These are phyloP conservation scores for Philypnodon macrostomus DNA, from an alignment of 2,797 vertebrate genomes.

Conservation along the genomic window DNA sequence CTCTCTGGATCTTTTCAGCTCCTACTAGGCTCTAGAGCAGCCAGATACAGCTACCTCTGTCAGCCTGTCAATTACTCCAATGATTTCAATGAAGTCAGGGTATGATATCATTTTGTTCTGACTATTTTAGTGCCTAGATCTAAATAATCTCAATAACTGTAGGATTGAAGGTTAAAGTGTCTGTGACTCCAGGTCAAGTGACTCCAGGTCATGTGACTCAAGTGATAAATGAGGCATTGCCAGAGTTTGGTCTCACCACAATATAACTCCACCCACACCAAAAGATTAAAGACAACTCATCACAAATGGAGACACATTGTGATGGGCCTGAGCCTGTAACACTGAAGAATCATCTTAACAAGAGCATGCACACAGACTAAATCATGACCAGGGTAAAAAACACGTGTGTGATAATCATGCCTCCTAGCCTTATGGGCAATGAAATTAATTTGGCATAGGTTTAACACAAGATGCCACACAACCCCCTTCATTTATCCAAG, in stretches of 20 bases:
- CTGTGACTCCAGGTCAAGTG: slow-evolving; percentile 4
- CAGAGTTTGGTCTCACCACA: slow-evolving; percentile 37
- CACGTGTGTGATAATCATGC: too few species aligned
- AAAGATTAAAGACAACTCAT: slow-evolving; percentile 22
- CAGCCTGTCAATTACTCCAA: slow-evolving; percentile 94
- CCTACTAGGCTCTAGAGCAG: slow-evolving; percentile 87
- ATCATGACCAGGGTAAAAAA: too few species aligned
- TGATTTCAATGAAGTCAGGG: slow-evolving; percentile 95
- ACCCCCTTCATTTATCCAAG: too few species aligned
- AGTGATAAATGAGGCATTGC: slow-evolving; percentile 32
- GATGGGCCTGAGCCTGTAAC: too few species aligned
- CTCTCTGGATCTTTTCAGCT: slow-evolving; percentile 83
- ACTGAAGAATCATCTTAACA: not conserved
- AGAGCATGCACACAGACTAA: not conserved
- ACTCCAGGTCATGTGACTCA: slow-evolving; percentile 27
- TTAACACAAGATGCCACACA: too few species aligned
- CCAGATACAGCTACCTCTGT: slow-evolving; percentile 96
- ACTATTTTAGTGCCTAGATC: not conserved
- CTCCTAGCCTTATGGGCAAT: too few species aligned
- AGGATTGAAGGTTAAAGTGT: slow-evolving; percentile 17
- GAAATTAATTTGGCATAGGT: too few species aligned
- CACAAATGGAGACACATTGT: too few species aligned
- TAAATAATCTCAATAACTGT: not conserved
- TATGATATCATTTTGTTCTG: slow-evolving; percentile 65
- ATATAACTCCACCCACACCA: slow-evolving; percentile 23